phyloP scores from a whole-genome alignment of 2,888 invertebrate genomes.

The Agrotis exclamationis region DNA sequence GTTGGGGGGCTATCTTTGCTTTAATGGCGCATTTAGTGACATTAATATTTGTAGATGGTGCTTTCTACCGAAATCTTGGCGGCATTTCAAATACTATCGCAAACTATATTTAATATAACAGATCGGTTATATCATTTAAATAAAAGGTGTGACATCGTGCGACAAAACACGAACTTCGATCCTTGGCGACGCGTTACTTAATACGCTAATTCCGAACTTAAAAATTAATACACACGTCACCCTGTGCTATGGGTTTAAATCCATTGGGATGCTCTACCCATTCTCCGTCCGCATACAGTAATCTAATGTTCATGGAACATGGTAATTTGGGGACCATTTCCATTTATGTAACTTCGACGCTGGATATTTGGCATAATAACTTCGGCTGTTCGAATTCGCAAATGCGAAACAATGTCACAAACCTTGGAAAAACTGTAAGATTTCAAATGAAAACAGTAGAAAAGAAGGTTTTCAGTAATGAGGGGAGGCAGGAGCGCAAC shows the following conservation, averaged over 20 bases:
- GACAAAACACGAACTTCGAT: slow-evolving; percentile 40
- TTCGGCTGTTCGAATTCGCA: slow-evolving; percentile 65
- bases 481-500: slow-evolving; percentile 59
- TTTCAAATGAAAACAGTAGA: slow-evolving; percentile 67
- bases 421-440: slow-evolving; percentile 58
- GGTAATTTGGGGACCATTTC: slow-evolving; percentile 69
- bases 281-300: slow-evolving; percentile 45
- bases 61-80: slow-evolving; percentile 82
- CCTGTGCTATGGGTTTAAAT: slow-evolving; percentile 13
- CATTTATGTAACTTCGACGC: slow-evolving; percentile 73
- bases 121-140: slow-evolving; percentile 73
- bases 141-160: slow-evolving; percentile 65
- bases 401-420: slow-evolving; percentile 69
- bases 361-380: slow-evolving; percentile 62
- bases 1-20: slow-evolving; percentile 77
- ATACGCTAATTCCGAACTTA: slow-evolving; percentile 45
- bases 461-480: slow-evolving; percentile 67
- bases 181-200: slow-evolving; percentile 33
- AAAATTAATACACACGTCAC: slow-evolving; percentile 45
- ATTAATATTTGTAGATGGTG: slow-evolving; percentile 82
- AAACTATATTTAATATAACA: slow-evolving; percentile 79
- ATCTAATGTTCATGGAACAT: slow-evolving; percentile 65
- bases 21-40: slow-evolving; percentile 82
- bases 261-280: slow-evolving; percentile 28
- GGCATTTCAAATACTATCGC: slow-evolving; percentile 82